Percentiles rank a stretch among this genome's conserved stretches.
These are phyloP conservation scores for Lycodopsis pacificus DNA, from an alignment of 2,797 vertebrate genomes.

Conservation along the genomic window DNA sequence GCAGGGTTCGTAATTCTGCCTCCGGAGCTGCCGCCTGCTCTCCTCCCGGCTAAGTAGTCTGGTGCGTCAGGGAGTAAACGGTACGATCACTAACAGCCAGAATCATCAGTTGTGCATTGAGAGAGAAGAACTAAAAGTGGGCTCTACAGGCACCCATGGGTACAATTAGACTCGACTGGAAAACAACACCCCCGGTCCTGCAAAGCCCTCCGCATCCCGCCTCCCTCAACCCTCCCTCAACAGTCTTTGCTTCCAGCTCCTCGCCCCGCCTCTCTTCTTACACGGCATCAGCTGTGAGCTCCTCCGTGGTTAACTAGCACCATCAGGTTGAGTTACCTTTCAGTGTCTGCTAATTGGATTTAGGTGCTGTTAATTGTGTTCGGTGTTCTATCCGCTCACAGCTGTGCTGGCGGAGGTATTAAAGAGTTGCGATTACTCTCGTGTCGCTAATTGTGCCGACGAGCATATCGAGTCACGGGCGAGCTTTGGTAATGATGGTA, in stretches of 20 bases:
- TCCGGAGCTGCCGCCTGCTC: too few species aligned
- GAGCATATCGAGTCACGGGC: slow-evolving; percentile 40
- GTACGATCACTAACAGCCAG: too few species aligned
- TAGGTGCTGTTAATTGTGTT: slow-evolving; percentile 69
- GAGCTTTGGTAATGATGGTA: slow-evolving; percentile 62
- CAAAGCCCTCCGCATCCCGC: neutral
- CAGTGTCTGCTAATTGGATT: slow-evolving; percentile 78
- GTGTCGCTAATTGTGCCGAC: slow-evolving; percentile 68
- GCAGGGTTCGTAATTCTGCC: too few species aligned
- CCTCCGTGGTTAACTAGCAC: slow-evolving; percentile 64
- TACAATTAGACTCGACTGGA: neutral
- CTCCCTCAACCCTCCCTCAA: neutral
- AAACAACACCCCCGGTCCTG: neutral
- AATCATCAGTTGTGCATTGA: neutral
- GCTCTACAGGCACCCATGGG: neutral
- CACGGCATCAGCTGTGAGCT: slow-evolving; percentile 23
- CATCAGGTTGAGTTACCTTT: slow-evolving; percentile 67
- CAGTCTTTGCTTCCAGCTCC: neutral
- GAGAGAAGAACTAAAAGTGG: too few species aligned
- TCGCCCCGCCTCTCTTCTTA: neutral
- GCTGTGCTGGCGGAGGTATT: slow-evolving; percentile 54
- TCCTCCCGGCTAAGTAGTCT: too few species aligned
- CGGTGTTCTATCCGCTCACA: slow-evolving; percentile 58
- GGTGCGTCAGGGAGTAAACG: too few species aligned
- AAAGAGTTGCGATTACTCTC: slow-evolving; percentile 68